Percentiles rank a stretch among this genome's conserved stretches.
phyloP scores from a whole-genome alignment of 2,113 vertebrate genomes.

The Mungos mungo region DNA sequence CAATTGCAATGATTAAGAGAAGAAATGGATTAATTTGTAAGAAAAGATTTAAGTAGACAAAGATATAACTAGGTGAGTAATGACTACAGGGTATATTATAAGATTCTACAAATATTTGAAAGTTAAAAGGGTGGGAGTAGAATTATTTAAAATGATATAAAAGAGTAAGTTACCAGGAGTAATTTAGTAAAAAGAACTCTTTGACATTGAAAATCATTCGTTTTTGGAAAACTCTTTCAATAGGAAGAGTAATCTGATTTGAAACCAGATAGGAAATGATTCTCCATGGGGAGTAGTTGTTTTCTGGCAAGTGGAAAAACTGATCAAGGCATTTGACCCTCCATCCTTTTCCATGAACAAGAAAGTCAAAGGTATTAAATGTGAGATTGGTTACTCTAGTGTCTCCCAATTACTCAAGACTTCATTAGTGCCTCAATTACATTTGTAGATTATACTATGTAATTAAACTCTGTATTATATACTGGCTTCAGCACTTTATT shows the following conservation, averaged over 20 bases:
- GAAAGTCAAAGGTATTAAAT: constrained; percentile 40
- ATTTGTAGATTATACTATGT: background rate
- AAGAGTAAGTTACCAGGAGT: constrained; percentile 32
- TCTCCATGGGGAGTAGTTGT: background rate
- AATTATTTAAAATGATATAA: constrained; percentile 48
- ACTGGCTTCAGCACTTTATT: background rate
- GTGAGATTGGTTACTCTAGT: background rate
- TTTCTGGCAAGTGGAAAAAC: constrained; percentile 34
- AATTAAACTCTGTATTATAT: background rate
- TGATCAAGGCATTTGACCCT: background rate
- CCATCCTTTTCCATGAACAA: background rate
- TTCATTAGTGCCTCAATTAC: background rate
- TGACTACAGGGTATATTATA: constrained; percentile 36
- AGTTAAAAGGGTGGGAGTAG: constrained; percentile 51
- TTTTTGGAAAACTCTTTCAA: constrained; percentile 53
- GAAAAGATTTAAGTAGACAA: constrained; percentile 65
- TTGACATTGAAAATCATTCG: constrained; percentile 65
- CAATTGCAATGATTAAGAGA: constrained; percentile 51
- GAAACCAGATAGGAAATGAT: background rate
- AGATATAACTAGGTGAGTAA: constrained; percentile 38
- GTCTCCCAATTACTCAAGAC: constrained; percentile 19
- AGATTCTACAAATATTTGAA: constrained; percentile 70
- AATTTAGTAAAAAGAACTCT: constrained; percentile 59
- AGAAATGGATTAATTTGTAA: constrained; percentile 57
- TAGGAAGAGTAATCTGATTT: constrained; percentile 19